These are phyloP conservation scores for Cavia aperea DNA, from an alignment of 2,113 vertebrate genomes.

Conservation along the genomic window DNA sequence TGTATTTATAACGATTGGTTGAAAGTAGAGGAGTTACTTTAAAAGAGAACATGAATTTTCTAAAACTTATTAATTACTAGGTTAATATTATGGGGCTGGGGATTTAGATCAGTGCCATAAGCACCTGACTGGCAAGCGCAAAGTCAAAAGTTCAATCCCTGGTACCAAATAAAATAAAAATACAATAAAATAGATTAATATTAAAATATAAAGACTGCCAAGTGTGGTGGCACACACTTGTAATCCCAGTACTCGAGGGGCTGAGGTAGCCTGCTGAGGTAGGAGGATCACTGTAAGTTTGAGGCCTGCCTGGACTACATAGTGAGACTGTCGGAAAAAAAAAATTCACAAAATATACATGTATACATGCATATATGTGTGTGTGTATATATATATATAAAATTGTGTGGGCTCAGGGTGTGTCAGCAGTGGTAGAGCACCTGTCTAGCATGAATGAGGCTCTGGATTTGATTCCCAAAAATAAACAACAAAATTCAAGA, in stretches of 20 bases:
- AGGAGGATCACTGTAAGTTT: background rate
- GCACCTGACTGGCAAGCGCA: no score
- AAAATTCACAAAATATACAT: background rate
- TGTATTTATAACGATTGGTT: conserved; percentile 4
- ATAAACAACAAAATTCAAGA: background rate
- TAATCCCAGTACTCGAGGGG: background rate
- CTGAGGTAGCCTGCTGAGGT: background rate
- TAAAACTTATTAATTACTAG: background rate
- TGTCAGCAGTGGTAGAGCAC: background rate
- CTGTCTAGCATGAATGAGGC: background rate
- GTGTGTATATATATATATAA: no score
- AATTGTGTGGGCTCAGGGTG: background rate
- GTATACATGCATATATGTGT: no score
- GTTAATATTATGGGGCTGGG: background rate
- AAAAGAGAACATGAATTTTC: background rate
- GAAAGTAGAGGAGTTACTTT: background rate
- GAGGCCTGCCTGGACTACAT: background rate
- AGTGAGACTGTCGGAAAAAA: background rate
- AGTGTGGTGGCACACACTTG: background rate
- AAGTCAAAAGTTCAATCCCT: no score
- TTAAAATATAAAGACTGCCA: background rate
- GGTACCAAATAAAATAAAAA: no score
- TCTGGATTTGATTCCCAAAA: background rate
- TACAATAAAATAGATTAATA: background rate
- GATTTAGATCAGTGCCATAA: no score